These are phyloP conservation scores for Hydra vulgaris DNA, from an alignment of 30 jellyfish, hydroid and myxozoan species.

Conservation along the genomic window DNA sequence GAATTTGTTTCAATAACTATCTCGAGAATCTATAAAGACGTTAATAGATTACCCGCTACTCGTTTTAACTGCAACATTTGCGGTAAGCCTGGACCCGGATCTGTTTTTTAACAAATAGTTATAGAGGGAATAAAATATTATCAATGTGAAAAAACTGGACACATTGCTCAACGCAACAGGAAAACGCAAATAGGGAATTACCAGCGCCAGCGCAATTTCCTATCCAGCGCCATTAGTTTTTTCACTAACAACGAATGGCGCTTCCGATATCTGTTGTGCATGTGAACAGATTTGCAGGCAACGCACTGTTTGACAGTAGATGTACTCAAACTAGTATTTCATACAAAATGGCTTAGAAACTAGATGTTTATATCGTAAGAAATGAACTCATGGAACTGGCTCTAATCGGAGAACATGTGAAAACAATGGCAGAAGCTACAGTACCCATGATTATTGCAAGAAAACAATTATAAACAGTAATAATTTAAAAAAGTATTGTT, in stretches of 20 bases:
- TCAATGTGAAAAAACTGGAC: background rate
- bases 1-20: background rate
- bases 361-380: background rate
- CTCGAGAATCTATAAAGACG: background rate
- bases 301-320: background rate
- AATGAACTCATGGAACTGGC: background rate
- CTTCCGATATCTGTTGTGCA: background rate
- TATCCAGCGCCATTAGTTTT: too few species aligned
- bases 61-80: background rate
- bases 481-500: background rate
- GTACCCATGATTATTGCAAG: background rate
- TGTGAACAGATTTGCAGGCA: background rate
- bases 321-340: background rate
- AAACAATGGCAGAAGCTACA: background rate
- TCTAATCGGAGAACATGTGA: background rate
- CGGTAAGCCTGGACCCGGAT: background rate
- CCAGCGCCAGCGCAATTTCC: background rate
- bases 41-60: background rate
- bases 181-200: background rate
- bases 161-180: background rate
- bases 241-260: background rate
- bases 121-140: too few species aligned
- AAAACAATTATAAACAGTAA: background rate
- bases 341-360: background rate
- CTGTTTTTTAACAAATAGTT: background rate